Conservation (phyloP, 2,888 invertebrate genomes). For the Dasypolia templi region DNA sequence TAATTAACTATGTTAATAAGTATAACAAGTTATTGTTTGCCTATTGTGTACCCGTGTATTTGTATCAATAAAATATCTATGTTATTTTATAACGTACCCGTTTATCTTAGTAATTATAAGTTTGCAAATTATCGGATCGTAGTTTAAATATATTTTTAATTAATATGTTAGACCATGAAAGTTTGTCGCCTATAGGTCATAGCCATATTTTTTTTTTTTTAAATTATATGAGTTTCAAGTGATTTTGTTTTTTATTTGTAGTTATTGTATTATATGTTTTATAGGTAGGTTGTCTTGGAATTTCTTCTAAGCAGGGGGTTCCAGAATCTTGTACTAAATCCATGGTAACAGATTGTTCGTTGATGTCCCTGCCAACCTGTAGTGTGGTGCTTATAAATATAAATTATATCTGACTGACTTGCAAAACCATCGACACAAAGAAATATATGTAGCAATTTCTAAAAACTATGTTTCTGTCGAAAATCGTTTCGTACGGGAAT, state of each 20-base stretch:
- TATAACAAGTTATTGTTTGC: slow-evolving; percentile 14
- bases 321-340: too few species aligned
- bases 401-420: too few species aligned
- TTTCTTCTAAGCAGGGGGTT: too few species aligned
- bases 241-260: neutral
- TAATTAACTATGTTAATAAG: slow-evolving; percentile 32
- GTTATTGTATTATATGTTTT: neutral
- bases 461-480: neutral
- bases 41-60: neutral
- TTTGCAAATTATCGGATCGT: neutral
- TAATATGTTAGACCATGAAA: neutral
- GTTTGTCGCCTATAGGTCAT: neutral
- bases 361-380: too few species aligned
- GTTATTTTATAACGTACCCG: slow-evolving; percentile 9
- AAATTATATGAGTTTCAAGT: too few species aligned
- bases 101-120: neutral
- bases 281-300: too few species aligned
- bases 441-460: neutral
- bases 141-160: neutral
- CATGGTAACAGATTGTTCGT: too few species aligned
- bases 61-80: slow-evolving; percentile 1
- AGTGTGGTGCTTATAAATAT: too few species aligned
- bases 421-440: neutral
- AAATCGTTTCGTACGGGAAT: neutral
- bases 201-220: too few species aligned